These are phyloP conservation scores for Dromococcyx pavoninus DNA, from an alignment of 2,797 vertebrate genomes.

Conservation along the genomic window DNA sequence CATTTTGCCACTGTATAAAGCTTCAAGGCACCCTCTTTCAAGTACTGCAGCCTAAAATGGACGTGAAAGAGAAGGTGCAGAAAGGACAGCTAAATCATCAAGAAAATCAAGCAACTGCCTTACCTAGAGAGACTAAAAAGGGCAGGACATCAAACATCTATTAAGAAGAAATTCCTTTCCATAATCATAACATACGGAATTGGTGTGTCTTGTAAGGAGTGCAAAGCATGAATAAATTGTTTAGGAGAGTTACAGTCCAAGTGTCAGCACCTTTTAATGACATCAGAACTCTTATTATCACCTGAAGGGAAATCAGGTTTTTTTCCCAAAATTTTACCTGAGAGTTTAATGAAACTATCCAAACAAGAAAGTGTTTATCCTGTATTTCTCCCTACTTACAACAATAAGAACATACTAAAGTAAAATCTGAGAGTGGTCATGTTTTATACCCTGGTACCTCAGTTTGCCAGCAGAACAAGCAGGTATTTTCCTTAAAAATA, in stretches of 20 bases:
- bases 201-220: not conserved
- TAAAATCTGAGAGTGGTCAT: not conserved
- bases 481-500: not conserved
- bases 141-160: not conserved
- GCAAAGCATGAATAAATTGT: not conserved
- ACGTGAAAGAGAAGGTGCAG: not conserved
- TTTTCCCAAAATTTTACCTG: not conserved
- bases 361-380: not conserved
- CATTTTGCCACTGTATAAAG: not conserved
- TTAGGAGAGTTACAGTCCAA: not conserved
- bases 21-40: accelerated
- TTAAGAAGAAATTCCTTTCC: not conserved
- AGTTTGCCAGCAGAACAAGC: not conserved
- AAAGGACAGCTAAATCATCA: not conserved
- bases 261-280: not conserved
- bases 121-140: not conserved
- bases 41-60: not conserved
- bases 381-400: not conserved
- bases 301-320: accelerated
- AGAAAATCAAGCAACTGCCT: not conserved
- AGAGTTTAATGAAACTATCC: not conserved
- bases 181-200: not conserved
- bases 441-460: not conserved
- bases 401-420: not conserved
- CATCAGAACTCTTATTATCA: not conserved